phyloP scores from a whole-genome alignment of 30 jellyfish, hydroid and myxozoan genomes.

The Turritopsis rubra region DNA sequence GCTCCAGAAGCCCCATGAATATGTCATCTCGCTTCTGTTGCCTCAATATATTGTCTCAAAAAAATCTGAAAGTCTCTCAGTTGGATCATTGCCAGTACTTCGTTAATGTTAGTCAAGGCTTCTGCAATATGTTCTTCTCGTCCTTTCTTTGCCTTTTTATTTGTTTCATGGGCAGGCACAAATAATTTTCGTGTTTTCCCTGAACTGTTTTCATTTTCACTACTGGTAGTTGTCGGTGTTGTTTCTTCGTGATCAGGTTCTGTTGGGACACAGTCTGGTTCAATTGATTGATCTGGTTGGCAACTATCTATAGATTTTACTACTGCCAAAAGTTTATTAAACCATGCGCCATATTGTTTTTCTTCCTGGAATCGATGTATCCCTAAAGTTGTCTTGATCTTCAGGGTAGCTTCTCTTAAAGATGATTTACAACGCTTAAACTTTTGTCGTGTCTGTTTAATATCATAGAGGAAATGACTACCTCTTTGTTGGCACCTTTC shows the following conservation, averaged over 20 bases:
- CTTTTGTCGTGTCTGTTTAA: background rate
- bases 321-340: background rate
- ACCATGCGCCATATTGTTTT: conserved; percentile 11
- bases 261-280: background rate
- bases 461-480: background rate
- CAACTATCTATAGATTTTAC: conserved; percentile 5
- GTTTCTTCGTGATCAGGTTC: background rate
- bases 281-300: conserved; percentile 26
- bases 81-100: background rate
- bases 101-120: background rate
- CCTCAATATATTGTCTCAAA: too few species aligned
- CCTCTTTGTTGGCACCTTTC: background rate
- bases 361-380: background rate
- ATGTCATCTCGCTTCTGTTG: background rate
- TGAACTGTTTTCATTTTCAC: too few species aligned
- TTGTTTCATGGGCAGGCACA: background rate
- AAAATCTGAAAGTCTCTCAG: too few species aligned
- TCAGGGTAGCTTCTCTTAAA: background rate
- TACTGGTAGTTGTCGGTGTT: background rate
- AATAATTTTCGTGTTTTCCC: background rate
- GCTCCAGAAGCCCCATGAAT: background rate
- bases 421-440: background rate
- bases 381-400: background rate
- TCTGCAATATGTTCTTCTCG: too few species aligned
- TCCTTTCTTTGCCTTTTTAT: background rate